A percentile compares a stretch with the other conserved stretches of the same genome.
Conservation (phyloP, 1,140 invertebrate species). For the Trichonephila clavipes region DNA sequence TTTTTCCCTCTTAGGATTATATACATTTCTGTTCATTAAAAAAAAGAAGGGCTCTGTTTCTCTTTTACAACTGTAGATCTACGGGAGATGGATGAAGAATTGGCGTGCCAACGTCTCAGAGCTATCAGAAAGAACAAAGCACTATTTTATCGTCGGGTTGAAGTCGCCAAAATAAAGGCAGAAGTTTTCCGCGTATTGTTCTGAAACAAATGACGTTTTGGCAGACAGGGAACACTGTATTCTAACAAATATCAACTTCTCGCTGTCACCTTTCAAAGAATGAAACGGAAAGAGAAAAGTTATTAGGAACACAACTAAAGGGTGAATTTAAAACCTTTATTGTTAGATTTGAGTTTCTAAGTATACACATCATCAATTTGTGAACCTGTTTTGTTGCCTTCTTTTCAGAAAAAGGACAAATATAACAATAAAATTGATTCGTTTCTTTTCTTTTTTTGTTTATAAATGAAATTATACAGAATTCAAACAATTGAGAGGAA, state of each 20-base stretch:
- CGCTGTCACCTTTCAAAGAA: background rate
- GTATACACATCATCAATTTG: no score
- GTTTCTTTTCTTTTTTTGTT: no score
- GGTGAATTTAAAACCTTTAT: no score
- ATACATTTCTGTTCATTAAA: background rate
- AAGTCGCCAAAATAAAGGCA: background rate
- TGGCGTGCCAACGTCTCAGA: background rate
- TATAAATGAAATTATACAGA: no score
- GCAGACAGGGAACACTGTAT: background rate
- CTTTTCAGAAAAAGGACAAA: no score
- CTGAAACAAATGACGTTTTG: background rate
- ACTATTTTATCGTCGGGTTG: background rate
- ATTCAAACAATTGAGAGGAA: no score
- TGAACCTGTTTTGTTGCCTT: no score
- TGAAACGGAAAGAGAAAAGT: background rate
- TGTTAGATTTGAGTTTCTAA: no score
- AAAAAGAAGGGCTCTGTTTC: background rate
- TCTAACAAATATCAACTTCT: background rate
- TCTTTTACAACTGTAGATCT: no score
- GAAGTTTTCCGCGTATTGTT: constrained; percentile 4
- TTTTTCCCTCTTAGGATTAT: background rate
- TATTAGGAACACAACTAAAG: background rate
- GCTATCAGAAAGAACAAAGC: constrained; percentile 1
- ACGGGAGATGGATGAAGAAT: background rate
- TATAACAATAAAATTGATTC: no score